Evolutionary conservation across 1,140 invertebrate species (phyloP), one percentile per base, ranked within the genome.

Genomic region (Drosophila tsacasi): DNA sequence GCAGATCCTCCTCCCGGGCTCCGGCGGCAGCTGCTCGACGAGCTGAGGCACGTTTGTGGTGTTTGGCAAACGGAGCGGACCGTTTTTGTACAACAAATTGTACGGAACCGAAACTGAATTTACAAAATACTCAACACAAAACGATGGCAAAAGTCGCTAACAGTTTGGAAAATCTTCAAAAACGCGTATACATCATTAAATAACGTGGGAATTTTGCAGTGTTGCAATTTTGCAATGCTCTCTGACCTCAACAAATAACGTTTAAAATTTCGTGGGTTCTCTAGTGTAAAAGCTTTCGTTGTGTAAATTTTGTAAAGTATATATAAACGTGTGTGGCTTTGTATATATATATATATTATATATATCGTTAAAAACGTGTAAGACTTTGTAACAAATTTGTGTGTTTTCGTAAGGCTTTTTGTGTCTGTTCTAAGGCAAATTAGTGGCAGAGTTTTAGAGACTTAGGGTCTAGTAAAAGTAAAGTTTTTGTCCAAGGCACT

Each of bases 1-100:
- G 69, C 59, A 50, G 54, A 57, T 57, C 52, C 58, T 23, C 13
- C 58, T 23, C 13, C 8, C 17, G 32, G 15, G 15, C 54, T 55
- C 59, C 54, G 19, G 27, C 23, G 71, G 81, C 77, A 63, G 52
- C 79, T 84, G 79, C 81, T 71, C 89, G 79, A 60, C 87, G 87
- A 87, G 83, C 80, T 89, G 89, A 91, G 89, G 89, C 89, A 90
- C 85, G 85, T 90, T 90, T 90, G 85, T 90, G 85, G 81, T 90
- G 85, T 87, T 86, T 86, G 60, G 63, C 50, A 75, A 86, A 86
- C 84, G 84, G 76, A 71, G 76, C 79, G 71, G 50, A 79, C 78
- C 81, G 83, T 79, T 90, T 81, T 89, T 89, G 81, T 90, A 90
- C 85, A 89, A 90, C 40, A 89, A 89, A 90, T 89, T 87, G 81